Base-by-base conservation (phyloP, 2,888 invertebrate species). In the Diarsia mendica region DNA sequence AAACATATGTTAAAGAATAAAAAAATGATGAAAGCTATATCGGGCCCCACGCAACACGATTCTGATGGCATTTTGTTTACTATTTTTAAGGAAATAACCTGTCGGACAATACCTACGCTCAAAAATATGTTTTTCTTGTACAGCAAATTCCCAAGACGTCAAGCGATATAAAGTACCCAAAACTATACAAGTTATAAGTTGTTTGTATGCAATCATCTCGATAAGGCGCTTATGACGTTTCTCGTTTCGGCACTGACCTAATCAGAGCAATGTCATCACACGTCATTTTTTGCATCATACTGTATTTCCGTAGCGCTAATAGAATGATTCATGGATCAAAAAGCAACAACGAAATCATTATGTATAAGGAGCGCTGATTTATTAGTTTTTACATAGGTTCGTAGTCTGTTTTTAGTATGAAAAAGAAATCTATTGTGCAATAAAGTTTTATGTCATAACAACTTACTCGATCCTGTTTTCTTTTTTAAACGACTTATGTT, bases 161-260 rank as follows among this genome's bases (percentile, higher is more conserved):
- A 72, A 60, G 13, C 23, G 18, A n/a, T 66, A 61, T n/a, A 63
- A 53, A 71, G 13, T 53, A 28, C 51, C 8, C n/a, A 44, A 73
- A 66, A 61, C 15, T 23, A 55, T 64, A 51, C 11, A 18, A 28
- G 39, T 9, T 15, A 28, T 58, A 51, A 33, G 33, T 77, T 39
- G 48, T 65, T 55, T 64, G 63, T n/a, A 63, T n/a, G 51, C 74
- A 82, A 72, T 58, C 60, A 72, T 71, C 74, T 72, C 44, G 60
- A 51, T 48, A 70, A 15, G 64, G 46, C 23, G 67, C 51, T 77
- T 71, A 67, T 83, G 84, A 84, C 82, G 85, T 80, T 66, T 72
- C 68, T 74, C 72, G 75, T 82, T 84, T 84, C 75, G 80, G 72
- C 82, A 88, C 85, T 86, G 85, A 85, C 85, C 85, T 88, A 86